Base-by-base conservation (phyloP, 2,888 invertebrate genomes). In the Drosophila colorata region DNA sequence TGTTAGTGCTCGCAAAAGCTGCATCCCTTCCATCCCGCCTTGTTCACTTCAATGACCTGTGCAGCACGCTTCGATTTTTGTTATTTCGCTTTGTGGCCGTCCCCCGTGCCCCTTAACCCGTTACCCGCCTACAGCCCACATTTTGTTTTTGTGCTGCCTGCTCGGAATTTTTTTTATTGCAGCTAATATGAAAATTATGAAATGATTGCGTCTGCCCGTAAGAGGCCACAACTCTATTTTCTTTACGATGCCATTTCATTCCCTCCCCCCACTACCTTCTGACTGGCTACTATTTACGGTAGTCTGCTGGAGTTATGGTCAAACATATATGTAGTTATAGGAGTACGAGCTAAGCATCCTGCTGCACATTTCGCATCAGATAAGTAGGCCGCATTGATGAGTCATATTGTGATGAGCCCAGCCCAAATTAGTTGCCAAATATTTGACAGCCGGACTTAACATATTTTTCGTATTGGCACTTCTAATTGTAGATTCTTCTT, bases 101-200 rank as follows among this genome's bases (percentile, higher is more conserved):
- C 6, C 5, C 18, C 7, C 43, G 20, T 2, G n/a, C 23, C 55
- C 28, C 0, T 14, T 14, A 20, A 11, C 35, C n/a, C 33, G 11
- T 13, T 13, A 33, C 14, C 4, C 56, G 13, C 9, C 33, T 8
- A 5, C 25, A 9, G 2, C n/a, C 16, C 20, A 1, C 28, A 13
- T 5, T 38, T 40, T 48, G 33, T 59, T 49, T 53, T 68, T 18
- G 48, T 47, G 33, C 52, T 33, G 16, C 35, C 43, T 23, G 63
- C 31, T 11, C 7, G 35, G 49, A 61, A 48, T 55, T 55, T 57
- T 31, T 79, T 88, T 88, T 79, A 88, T 83, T 83, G 79, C 65
- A 52, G 78, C 71, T 87, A 85, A 81, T 87, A 78, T 68, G 66
- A 71, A 84, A 85, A 87, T 87, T 82, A 87, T 87, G 86, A 72